Percentiles rank a stretch among this genome's conserved stretches.
Evolutionary conservation across 2,797 vertebrate species (phyloP).

Genomic region (Myoxocephalus aenaeus): DNA sequence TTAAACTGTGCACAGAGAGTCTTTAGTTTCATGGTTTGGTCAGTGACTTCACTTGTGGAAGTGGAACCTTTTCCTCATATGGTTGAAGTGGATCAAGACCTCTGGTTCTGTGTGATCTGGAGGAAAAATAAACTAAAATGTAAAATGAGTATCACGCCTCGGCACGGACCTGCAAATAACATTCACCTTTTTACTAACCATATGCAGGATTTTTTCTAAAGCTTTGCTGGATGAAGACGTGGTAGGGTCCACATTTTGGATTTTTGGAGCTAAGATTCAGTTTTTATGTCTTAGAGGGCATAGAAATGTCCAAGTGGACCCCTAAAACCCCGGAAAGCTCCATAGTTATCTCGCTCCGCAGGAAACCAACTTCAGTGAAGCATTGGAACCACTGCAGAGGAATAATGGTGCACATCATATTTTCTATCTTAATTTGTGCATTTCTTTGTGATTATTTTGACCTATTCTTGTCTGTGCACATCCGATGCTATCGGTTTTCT

Average conservation of each 20-base stretch:
- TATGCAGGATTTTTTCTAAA: background rate
- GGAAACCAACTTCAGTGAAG: too few species aligned
- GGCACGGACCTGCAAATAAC: background rate
- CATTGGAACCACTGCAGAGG: too few species aligned
- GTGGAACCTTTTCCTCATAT: constrained; percentile 1
- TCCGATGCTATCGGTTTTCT: too few species aligned
- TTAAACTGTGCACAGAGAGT: constrained; percentile 48
- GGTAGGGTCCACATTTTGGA: background rate
- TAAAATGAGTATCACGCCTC: background rate
- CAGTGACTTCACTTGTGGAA: constrained; percentile 41
- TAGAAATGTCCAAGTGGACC: too few species aligned
- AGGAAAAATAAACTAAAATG: background rate
- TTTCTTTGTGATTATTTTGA: too few species aligned
- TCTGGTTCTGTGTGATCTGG: background rate
- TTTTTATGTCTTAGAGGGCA: background rate
- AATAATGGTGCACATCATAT: too few species aligned
- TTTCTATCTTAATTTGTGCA: too few species aligned
- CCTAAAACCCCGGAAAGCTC: too few species aligned
- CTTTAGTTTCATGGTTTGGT: constrained; percentile 40
- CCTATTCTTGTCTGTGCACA: too few species aligned
- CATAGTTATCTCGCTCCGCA: too few species aligned
- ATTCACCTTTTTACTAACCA: background rate
- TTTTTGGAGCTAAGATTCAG: background rate
- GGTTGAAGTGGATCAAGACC: constrained; percentile 15
- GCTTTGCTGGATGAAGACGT: background rate